Conservation (phyloP, 2,888 invertebrate genomes). For the Cecidostiba fungosa region DNA sequence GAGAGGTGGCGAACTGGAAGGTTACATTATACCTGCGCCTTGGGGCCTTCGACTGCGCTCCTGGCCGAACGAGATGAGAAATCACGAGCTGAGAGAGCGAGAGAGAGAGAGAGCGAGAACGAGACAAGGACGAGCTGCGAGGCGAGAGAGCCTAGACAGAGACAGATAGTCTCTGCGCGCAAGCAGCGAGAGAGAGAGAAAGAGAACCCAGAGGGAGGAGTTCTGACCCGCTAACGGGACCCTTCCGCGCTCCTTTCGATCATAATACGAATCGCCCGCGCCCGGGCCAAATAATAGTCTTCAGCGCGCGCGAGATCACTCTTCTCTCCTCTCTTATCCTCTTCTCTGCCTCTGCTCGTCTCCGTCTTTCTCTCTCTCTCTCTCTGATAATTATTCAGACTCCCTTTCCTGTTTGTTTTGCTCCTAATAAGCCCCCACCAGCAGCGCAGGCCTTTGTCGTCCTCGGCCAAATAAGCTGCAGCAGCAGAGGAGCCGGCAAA, state of each 20-base stretch:
- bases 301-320: conserved; percentile 66
- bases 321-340: conserved; percentile 17
- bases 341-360: conserved; percentile 13
- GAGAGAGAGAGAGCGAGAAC: conserved; percentile 36
- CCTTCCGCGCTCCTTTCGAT: conserved; percentile 77
- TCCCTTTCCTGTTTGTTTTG: conserved; percentile 62
- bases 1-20: conserved; percentile 64
- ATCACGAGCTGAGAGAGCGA: conserved; percentile 53
- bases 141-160: conserved; percentile 50
- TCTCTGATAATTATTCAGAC: conserved; percentile 38
- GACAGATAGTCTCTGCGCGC: conserved; percentile 12
- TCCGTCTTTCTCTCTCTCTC: neutral
- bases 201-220: conserved; percentile 70
- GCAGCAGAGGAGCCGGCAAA: neutral
- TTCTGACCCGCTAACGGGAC: conserved; percentile 79
- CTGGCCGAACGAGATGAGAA: conserved; percentile 76
- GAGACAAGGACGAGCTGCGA: conserved; percentile 25
- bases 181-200: conserved; percentile 41
- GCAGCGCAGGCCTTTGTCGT: neutral
- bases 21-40: conserved; percentile 76
- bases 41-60: conserved; percentile 72
- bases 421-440: conserved; percentile 24
- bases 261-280: conserved; percentile 75
- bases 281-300: conserved; percentile 75
- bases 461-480: no score